Percentiles rank a stretch among this genome's conserved stretches.
Conservation (phyloP, 2,797 vertebrate genomes). For the Myotis vivesi region DNA sequence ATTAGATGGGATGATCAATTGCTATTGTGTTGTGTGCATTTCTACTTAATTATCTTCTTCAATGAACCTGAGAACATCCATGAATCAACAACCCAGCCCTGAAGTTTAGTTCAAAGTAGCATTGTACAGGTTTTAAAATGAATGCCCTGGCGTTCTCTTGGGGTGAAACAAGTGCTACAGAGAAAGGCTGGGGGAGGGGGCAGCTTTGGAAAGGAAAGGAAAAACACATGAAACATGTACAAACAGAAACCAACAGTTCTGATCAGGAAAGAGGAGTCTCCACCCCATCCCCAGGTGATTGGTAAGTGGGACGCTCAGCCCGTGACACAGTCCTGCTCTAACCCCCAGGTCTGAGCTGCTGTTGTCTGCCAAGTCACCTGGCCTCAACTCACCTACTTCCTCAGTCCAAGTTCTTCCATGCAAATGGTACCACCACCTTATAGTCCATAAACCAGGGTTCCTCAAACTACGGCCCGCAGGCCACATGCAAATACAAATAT, state of each 20-base stretch:
- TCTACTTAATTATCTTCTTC: conserved; percentile 60
- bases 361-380: background rate
- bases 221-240: background rate
- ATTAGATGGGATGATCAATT: background rate
- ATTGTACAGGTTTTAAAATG: background rate
- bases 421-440: background rate
- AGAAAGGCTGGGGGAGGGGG: background rate
- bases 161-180: background rate
- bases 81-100: background rate
- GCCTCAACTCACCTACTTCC: background rate
- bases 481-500: too few species aligned
- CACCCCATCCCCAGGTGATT: background rate
- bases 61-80: conserved; percentile 33
- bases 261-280: background rate
- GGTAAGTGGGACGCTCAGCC: background rate
- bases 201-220: background rate
- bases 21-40: background rate
- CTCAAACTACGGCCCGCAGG: too few species aligned
- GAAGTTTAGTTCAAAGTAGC: conserved; percentile 3
- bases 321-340: background rate
- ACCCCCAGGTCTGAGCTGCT: background rate
- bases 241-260: background rate
- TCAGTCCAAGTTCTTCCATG: background rate
- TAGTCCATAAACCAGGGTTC: background rate
- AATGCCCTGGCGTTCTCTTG: background rate